Evolutionary conservation across 2,113 vertebrate species (phyloP).

Genomic region (Climacteris rufus): DNA sequence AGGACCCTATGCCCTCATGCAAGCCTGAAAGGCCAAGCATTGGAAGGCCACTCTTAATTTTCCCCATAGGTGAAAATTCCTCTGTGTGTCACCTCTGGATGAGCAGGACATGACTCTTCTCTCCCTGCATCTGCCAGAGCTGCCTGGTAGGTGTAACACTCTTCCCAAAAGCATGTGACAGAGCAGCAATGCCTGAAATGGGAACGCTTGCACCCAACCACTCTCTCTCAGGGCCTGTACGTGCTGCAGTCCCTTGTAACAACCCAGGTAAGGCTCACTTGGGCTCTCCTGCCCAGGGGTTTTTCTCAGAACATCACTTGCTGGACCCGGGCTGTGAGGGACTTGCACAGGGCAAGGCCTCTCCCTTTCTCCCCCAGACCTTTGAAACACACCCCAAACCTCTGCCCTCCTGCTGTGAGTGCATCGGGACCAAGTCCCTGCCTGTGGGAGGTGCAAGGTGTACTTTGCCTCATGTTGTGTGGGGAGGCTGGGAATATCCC

Average conservation of each 20-base stretch:
- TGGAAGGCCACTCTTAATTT: not conserved
- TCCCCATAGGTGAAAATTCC: not conserved
- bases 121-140: not conserved
- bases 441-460: accelerated
- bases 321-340: not conserved
- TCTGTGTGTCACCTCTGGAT: not conserved
- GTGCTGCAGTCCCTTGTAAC: not conserved
- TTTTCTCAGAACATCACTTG: not conserved
- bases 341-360: not conserved
- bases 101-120: not conserved
- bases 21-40: not conserved
- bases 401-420: not conserved
- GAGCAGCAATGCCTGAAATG: not conserved
- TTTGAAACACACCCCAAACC: not conserved
- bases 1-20: not conserved
- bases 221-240: too few relatives aligned
- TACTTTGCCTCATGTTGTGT: accelerated
- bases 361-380: too few relatives aligned
- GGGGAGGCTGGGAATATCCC: not conserved
- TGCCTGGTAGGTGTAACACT: not conserved
- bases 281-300: not conserved
- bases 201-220: accelerated
- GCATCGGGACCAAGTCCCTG: accelerated
- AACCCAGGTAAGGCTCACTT: not conserved
- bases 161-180: not conserved